Conservation (phyloP, 2,888 invertebrate genomes). For the Philopedon plagiatum region DNA sequence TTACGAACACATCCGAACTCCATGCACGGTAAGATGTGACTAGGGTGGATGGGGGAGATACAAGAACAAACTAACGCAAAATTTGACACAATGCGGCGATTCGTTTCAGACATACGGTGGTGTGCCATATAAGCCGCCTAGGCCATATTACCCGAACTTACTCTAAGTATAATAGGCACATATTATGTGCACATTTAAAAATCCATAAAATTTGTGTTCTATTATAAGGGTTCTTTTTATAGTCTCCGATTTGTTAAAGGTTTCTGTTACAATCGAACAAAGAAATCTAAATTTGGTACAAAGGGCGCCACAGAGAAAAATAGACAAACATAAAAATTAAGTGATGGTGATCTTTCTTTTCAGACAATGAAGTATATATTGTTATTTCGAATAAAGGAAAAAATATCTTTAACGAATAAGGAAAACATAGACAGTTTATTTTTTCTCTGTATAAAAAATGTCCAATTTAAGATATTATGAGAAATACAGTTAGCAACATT, state of each 20-base stretch:
- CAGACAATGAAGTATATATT: neutral
- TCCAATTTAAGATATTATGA: too few species aligned
- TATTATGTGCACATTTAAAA: neutral
- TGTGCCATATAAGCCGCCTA: too few species aligned
- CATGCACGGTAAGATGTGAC: too few species aligned
- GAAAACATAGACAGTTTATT: too few species aligned
- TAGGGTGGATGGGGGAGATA: too few species aligned
- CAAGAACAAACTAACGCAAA: too few species aligned
- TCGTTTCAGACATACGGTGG: too few species aligned
- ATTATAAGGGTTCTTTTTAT: neutral
- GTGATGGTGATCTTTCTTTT: neutral
- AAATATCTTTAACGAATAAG: too few species aligned
- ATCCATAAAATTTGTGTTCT: neutral
- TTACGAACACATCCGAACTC: too few species aligned
- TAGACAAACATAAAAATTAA: conserved; percentile 2
- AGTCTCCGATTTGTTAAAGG: neutral
- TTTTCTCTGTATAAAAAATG: too few species aligned
- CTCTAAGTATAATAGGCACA: neutral
- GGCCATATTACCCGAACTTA: too few species aligned
- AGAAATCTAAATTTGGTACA: neutral
- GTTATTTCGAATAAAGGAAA: neutral
- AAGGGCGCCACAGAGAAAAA: neutral
- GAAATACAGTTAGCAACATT: neutral
- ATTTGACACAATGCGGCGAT: too few species aligned
- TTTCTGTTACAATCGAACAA: neutral